Conservation (phyloP, 2,888 invertebrate genomes). For the Aphidius colemani region DNA sequence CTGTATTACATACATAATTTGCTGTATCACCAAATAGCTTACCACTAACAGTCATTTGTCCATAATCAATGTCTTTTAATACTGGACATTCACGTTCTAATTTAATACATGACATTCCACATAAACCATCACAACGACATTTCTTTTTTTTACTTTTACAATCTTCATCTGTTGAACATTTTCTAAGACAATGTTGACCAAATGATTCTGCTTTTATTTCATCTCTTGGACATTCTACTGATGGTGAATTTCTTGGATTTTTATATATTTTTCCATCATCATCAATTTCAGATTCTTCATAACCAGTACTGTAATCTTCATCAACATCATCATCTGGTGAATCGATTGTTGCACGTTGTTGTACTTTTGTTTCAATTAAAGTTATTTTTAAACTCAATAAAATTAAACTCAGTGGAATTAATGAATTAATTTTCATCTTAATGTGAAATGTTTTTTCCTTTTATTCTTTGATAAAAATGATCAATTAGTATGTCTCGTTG, state of each 20-base stretch:
- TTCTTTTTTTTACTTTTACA: slow-evolving; percentile 97
- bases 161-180: slow-evolving; percentile 92
- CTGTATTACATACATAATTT: slow-evolving; percentile 84
- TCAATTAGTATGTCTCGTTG: too few species aligned
- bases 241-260: slow-evolving; percentile 87
- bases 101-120: slow-evolving; percentile 97
- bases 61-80: slow-evolving; percentile 76
- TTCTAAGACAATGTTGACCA: slow-evolving; percentile 86
- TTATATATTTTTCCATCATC: slow-evolving; percentile 84
- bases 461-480: too few species aligned
- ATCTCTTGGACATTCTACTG: slow-evolving; percentile 82
- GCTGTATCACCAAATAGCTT: slow-evolving; percentile 83
- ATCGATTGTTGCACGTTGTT: slow-evolving; percentile 50
- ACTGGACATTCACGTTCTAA: slow-evolving; percentile 91
- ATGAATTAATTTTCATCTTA: too few species aligned
- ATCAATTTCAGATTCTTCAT: slow-evolving; percentile 66
- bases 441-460: too few species aligned
- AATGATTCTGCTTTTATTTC: slow-evolving; percentile 82
- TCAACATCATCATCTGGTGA: slow-evolving; percentile 63
- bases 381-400: too few species aligned
- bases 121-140: slow-evolving; percentile 95
- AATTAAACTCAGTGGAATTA: too few species aligned
- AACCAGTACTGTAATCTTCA: slow-evolving; percentile 55
- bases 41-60: slow-evolving; percentile 77
- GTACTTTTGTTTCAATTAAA: slow-evolving; percentile 51